A percentile compares a stretch with the other conserved stretches of the same genome.
Evolutionary conservation across 1,140 invertebrate species (phyloP).

Genomic region (Aporrectodea caliginosa): DNA sequence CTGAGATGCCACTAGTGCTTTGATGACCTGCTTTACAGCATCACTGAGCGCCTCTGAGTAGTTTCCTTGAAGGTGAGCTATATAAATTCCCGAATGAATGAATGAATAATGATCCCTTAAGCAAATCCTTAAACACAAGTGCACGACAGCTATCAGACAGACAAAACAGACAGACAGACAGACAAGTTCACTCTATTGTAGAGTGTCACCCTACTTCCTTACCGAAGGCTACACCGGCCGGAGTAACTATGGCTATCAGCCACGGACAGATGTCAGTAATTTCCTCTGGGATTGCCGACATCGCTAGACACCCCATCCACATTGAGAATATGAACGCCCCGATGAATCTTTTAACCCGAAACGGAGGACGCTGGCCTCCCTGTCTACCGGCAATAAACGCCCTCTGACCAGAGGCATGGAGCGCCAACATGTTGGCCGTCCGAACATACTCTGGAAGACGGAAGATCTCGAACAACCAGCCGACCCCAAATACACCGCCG

Average conservation of each 20-base stretch:
- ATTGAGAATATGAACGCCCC: not conserved
- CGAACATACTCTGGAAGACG: conserved; percentile 73
- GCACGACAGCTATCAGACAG: not conserved
- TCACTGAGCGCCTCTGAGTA: no score
- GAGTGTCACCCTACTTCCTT: not conserved
- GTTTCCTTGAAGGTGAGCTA: no score
- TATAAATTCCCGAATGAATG: no score
- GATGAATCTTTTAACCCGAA: not conserved
- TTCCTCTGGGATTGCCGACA: not conserved
- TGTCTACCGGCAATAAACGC: no score
- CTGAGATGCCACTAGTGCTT: no score
- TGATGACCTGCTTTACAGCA: no score
- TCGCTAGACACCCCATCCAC: not conserved
- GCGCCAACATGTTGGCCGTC: not conserved
- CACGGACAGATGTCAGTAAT: not conserved
- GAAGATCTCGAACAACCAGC: conserved; percentile 81
- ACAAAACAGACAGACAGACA: not conserved
- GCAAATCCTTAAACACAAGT: not conserved
- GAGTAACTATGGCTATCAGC: not conserved
- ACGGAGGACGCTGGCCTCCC: not conserved
- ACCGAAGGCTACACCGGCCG: not conserved
- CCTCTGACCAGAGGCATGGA: not conserved
- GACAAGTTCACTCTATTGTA: not conserved
- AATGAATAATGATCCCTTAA: no score
- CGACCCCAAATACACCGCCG: conserved; percentile 78